Evolutionary conservation across 1,140 invertebrate species (phyloP), one percentile per base, ranked within the genome.

Genomic region (Mercenaria mercenaria): DNA sequence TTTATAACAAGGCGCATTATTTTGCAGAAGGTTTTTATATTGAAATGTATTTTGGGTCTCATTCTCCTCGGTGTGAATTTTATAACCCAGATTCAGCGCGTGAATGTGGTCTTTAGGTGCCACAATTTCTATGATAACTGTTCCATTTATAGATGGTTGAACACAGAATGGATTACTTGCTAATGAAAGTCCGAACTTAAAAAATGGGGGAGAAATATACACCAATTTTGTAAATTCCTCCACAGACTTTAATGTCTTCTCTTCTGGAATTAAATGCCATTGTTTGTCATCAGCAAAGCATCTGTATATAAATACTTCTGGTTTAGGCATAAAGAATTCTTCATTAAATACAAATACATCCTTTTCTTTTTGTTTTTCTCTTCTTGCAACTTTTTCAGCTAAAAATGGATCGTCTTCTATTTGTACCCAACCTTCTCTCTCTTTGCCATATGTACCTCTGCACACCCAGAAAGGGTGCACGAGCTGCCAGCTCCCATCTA

Each of bases 241-340:
- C 34, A 79, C 13, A 1, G 86, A 88, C 39, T 64, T 88, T 41
- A 88, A 39, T 3, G 59, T 81, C 47, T 56, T 80, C 8, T 79
- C 52, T 47, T 59, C 52, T 69, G 86, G 77, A n/a, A 88, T 77
- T 26, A 88, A 79, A 52, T 81, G 86, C 86, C 86, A 88, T 56
- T 81, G 34, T 26, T 64, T 67, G 26, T 88, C 43, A 20, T 64
- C 34, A 23, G 86, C 86, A 39, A 69, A 88, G 39, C 86, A 88
- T 50, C 77, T 80, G 34, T 64, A 81, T 29, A 88, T 88, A 52
- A 88, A 88, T 11, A 79, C 86, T 29, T 88, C 86, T 15, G 86
- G 86, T 69, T 61, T 80, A 52, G 86, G 86, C 86, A 88, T 88
- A 43, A 88, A 88, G 34, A 81, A 88, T 56, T 88, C 86, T 72